Percentiles rank a stretch among this genome's conserved stretches.
Evolutionary conservation across 2,797 vertebrate species (phyloP).

Genomic region (Sphenopsis melanotis): DNA sequence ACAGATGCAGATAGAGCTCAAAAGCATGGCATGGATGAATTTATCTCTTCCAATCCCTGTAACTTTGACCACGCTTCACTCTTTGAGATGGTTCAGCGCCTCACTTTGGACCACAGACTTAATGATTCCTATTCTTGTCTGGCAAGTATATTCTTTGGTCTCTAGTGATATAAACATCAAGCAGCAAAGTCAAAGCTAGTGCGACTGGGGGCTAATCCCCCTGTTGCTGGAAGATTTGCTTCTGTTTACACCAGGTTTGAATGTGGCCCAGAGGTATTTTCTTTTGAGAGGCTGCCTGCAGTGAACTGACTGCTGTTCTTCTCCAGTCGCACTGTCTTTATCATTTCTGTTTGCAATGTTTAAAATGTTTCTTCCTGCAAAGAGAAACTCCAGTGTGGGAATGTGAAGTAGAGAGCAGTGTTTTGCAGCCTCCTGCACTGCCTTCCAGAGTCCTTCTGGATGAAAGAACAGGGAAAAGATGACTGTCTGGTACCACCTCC

Average conservation of each 20-base stretch:
- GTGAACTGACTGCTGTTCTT: constrained; percentile 47
- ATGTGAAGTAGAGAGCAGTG: constrained; percentile 10
- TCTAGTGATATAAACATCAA: constrained; percentile 71
- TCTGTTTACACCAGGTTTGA: constrained; percentile 58
- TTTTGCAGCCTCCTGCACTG: constrained; percentile 28
- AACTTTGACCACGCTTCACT: constrained; percentile 96
- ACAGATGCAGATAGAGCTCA: constrained; percentile 99
- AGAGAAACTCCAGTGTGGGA: constrained; percentile 9
- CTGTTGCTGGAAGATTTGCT: constrained; percentile 43
- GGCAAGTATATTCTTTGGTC: constrained; percentile 87
- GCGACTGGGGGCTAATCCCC: constrained; percentile 33
- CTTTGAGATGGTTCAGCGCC: constrained; percentile 96
- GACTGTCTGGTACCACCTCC: not conserved
- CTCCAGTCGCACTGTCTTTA: constrained; percentile 35
- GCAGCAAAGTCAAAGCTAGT: constrained; percentile 65
- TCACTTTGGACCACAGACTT: constrained; percentile 98
- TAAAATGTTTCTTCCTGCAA: constrained; percentile 47
- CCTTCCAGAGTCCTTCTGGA: constrained; percentile 45
- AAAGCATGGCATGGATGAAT: constrained; percentile 99
- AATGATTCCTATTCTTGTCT: constrained; percentile 99
- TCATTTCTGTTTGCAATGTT: constrained; percentile 40
- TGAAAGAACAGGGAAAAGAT: constrained; percentile 16
- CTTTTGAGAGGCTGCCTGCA: constrained; percentile 46
- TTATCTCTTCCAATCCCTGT: constrained; percentile 98
- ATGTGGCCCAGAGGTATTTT: constrained; percentile 42